Conservation (phyloP, 2,888 invertebrate species). For the Cataglyphis altisquamis region DNA sequence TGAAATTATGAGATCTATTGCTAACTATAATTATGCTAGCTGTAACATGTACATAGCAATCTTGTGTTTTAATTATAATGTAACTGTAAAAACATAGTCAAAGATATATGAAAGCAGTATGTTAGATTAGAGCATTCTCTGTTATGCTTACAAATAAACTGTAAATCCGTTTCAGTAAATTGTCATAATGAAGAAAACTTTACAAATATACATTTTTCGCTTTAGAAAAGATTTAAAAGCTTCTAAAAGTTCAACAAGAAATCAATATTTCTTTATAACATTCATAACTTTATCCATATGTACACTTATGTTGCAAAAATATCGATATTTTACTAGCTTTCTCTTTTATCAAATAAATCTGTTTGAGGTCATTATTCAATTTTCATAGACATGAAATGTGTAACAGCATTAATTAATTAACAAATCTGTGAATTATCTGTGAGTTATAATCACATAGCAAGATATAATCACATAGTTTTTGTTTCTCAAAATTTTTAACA, state of each 20-base stretch:
- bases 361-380: neutral
- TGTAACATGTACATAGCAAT: slow-evolving; percentile 7
- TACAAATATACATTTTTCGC: slow-evolving; percentile 11
- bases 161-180: neutral
- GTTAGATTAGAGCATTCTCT: neutral
- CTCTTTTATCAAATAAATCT: slow-evolving; percentile 10
- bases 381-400: neutral
- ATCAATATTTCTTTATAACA: slow-evolving; percentile 18
- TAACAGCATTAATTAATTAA: slow-evolving; percentile 23
- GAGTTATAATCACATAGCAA: neutral
- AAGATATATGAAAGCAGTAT: slow-evolving; percentile 11
- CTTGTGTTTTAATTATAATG: neutral
- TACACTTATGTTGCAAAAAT: slow-evolving; percentile 22
- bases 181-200: slow-evolving; percentile 10
- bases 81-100: neutral
- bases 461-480: slow-evolving; percentile 19
- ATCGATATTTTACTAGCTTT: neutral
- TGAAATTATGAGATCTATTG: slow-evolving; percentile 24
- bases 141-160: slow-evolving; percentile 14
- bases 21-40: slow-evolving; percentile 3
- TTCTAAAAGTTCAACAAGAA: slow-evolving; percentile 6
- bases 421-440: slow-evolving; percentile 13
- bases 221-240: neutral
- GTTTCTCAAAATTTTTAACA: slow-evolving; percentile 21
- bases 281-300: neutral